Conservation (phyloP, 2,113 vertebrate genomes). For the Macrotis lagotis region DNA sequence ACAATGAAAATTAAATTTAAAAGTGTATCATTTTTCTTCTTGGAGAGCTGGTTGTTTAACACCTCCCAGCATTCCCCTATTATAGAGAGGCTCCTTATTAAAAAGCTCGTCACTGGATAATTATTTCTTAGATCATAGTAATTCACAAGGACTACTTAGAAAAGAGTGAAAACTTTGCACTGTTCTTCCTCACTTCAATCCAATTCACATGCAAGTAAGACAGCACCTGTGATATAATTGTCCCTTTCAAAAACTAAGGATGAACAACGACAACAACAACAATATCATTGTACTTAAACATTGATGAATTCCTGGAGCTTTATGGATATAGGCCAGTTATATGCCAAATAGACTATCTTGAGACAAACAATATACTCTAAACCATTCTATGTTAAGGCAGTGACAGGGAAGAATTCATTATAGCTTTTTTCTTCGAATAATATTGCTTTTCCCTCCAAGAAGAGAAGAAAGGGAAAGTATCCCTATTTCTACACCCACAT, state of each 20-base stretch:
- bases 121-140: background rate
- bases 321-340: background rate
- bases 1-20: background rate
- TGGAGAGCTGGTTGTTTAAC: background rate
- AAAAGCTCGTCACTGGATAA: background rate
- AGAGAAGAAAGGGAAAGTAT: background rate
- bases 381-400: background rate
- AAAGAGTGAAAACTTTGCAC: background rate
- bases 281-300: background rate
- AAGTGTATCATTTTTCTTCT: background rate
- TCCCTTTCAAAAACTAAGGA: background rate
- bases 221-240: no score
- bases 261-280: background rate
- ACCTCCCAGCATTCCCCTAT: background rate
- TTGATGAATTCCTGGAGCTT: background rate
- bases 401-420: background rate
- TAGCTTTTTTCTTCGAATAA: background rate
- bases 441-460: background rate
- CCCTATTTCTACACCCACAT: background rate
- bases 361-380: background rate
- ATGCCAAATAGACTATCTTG: background rate
- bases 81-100: background rate
- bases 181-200: background rate
- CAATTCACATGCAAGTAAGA: background rate
- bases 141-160: background rate